Evolutionary conservation across 1,140 invertebrate species (phyloP), one percentile per base, ranked within the genome.

Genomic region (Calliopsis andreniformis): DNA sequence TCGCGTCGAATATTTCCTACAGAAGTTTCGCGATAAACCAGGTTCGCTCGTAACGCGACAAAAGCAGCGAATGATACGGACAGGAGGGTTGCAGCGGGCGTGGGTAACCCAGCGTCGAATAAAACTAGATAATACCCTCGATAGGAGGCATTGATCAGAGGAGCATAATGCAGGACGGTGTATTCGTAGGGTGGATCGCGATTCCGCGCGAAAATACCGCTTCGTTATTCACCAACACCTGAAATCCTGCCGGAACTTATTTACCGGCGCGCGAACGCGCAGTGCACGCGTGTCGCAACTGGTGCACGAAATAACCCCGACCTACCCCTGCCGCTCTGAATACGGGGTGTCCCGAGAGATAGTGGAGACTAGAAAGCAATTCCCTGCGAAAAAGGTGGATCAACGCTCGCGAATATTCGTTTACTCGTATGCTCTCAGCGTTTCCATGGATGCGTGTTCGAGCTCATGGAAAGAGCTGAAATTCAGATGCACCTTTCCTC

Each of bases 121-220:
- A 80, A 80, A 81, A 76, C 70, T 58, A 76, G 71, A 80, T 81
- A 80, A 80, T 76, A 30, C 49, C 43, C 35, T 42, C 49, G 59
- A 81, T 81, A 81, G 63, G 63, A 81, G 58, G 49, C 70, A 66
- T 69, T 64, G 64, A 68, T 47, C 71, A 56, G 71, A 51, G 49
- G 42, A 63, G 32, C 53, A 59, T 61, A 63, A 61, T 45, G 45
- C 63, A 43, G 75, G 45, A 42, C 43, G 64, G 14, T 63, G 58
- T 55, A 20, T 42, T n/a, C 43, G 43, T 25, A 3, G 43, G 32
- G 45, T 42, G 32, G 18, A n/a, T 39, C n/a, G 56, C 28, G 61
- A 64, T 76, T 68, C 28, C 39, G 20, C 3, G 51, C n/a, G 47
- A 10, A 80, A 80, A 69, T 51, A 16, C 43, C 14, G 35, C 35